phyloP scores from a whole-genome alignment of 64 coral and sea anemone genomes.

The Stichodactyla mertensii region DNA sequence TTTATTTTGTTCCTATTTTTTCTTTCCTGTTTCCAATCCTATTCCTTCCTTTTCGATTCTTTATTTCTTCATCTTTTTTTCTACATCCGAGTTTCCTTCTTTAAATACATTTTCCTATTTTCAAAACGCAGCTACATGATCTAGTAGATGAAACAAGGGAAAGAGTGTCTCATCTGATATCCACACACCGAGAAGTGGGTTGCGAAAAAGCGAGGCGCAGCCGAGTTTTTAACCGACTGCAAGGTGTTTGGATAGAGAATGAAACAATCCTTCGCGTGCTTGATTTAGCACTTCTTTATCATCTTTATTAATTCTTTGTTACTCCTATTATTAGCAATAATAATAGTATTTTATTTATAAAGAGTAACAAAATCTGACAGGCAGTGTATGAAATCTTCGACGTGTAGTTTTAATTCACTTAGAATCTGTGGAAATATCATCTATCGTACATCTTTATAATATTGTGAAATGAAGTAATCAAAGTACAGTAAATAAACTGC shows the following conservation, averaged over 20 bases:
- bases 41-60: neutral
- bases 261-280: no score
- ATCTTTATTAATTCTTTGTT: neutral
- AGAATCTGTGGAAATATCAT: neutral
- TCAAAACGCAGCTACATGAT: no score
- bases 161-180: no score
- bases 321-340: neutral
- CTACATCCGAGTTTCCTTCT: neutral
- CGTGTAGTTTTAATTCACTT: neutral
- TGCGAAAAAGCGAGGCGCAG: no score
- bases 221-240: no score
- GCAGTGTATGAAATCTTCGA: neutral
- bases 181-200: no score
- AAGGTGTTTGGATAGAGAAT: no score
- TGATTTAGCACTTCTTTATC: no score
- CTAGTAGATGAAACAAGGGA: no score
- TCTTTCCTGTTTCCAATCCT: neutral
- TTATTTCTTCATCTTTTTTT: neutral
- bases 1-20: neutral
- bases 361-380: neutral
- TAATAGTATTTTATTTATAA: neutral
- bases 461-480: neutral
- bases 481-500: conserved; percentile 1
- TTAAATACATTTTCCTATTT: neutral
- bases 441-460: neutral